Evolutionary conservation across 2,888 invertebrate species (phyloP), one percentile per base, ranked within the genome.

Genomic region (Operophtera brumata): DNA sequence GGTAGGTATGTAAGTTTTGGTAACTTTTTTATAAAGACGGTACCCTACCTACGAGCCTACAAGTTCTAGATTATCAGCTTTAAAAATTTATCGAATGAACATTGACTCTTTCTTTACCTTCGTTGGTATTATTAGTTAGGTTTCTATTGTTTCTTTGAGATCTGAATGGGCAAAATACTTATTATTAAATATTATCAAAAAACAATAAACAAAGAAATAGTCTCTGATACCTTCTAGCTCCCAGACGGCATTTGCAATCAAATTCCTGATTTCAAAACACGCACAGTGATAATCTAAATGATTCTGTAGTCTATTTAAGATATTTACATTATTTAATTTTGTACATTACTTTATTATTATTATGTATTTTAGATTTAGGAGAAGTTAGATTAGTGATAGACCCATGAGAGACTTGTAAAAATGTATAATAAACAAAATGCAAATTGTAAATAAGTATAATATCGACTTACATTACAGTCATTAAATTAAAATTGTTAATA

Each of bases 401-500:
- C 67, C 70, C 68, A 72, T 69, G 71, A 78, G 78, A 84, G 77
- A 78, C 75, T 82, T 89, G 89, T 90, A 90, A 82, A 90, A 90
- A 90, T 90, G 90, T 90, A 90, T 81, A 84, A 82, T 73, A 75
- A 72, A 75, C 63, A 57, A 69, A 80, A 79, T 66, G 77, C 77
- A 82, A 86, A 86, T 84, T 90, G 89, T 90, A 90, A 84, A 89
- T 89, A 20, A 4, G 20, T 20, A 89, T 71, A 71, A 84, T 87
- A 88, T 86, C 85, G 88, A 87, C 87, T 88, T 83, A 85, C 79
- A 86, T 71, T 87, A 86, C 89, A 90, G 88, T 90, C 90, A 90
- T 86, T 89, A 88, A 90, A 88, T 82, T 88, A 86, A 89, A 79
- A 87, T 86, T 90, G 90, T 90, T 90, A 90, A 89, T 90, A 90